Evolutionary conservation across 2,888 invertebrate genomes (phyloP), one percentile per base, ranked within the genome.

Genomic region (Eugnorisma glareosa): DNA sequence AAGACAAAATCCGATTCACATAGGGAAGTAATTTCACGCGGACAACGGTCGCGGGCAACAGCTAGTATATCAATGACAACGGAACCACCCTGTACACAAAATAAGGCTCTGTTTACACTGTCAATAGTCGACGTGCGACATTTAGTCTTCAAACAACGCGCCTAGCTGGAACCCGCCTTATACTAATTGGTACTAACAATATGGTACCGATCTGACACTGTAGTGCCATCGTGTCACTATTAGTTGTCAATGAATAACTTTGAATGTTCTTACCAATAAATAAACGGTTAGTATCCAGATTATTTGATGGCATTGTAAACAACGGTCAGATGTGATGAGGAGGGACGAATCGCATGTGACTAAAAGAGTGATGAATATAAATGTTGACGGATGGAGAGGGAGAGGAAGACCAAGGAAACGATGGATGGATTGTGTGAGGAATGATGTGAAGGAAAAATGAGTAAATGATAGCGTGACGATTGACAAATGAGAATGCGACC

Each of bases 41-140:
- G 7, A 21, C 8, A 2, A 21, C 21, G 48, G 6, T 45, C 5
- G 48, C 6, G 0, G 48, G 54, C 54, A 28, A n/a, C 11, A 54
- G n/a, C n/a, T 54, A n/a, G 54, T n/a, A n/a, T n/a, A n/a, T 48
- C n/a, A 24, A 61, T 69, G 61, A 74, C 37, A 80, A 70, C 13
- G 15, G 6, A 11, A 82, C n/a, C 90, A 90, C 0, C 86, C 92
- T 92, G 70, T 92, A 88, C 21, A 72, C 21, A 68, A 79, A 72
- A 77, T 90, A 88, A 90, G 76, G 89, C 88, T 21, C 18, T 92
- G 88, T 93, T 87, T 89, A 87, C 91, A 90, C 86, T 67, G 82
- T 78, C 86, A 81, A 85, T 83, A 86, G 68, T 81, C 83, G 89
- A 93, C 90, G 93, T 94, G 94, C 88, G 94, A 95, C 94, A 94